phyloP scores from a whole-genome alignment of 2,113 vertebrate species.

The Hystrix brachyura region DNA sequence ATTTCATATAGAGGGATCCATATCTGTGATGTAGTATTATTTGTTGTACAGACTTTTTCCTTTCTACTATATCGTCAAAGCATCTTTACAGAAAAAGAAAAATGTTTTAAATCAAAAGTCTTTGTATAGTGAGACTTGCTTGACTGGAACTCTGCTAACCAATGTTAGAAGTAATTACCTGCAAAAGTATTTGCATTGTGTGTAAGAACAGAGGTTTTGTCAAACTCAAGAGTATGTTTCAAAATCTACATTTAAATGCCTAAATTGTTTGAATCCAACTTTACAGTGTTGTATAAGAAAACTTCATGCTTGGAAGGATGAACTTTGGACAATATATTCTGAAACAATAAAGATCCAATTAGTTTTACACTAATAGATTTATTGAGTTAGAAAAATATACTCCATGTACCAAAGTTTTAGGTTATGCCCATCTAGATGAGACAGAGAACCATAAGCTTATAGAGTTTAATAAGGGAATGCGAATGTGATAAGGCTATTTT shows the following conservation, averaged over 20 bases:
- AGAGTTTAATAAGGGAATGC: background rate
- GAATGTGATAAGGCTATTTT: background rate
- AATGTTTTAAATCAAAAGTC: background rate
- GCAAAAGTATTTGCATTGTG: background rate
- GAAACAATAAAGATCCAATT: background rate
- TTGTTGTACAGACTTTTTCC: background rate
- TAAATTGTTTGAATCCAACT: background rate
- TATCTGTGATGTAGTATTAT: background rate
- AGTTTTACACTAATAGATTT: background rate
- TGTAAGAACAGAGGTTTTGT: background rate
- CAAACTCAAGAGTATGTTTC: background rate
- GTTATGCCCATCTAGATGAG: background rate
- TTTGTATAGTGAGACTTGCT: background rate
- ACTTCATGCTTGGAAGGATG: background rate
- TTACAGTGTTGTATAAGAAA: background rate
- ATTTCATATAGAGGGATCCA: background rate
- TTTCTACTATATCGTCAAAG: background rate
- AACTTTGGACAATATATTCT: conserved; percentile 1
- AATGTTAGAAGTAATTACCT: background rate
- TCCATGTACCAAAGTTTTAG: background rate
- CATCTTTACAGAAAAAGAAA: background rate
- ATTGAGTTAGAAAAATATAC: background rate
- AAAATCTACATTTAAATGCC: background rate
- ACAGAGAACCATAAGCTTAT: background rate
- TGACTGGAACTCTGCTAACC: background rate